Base-by-base conservation (phyloP, 2,113 vertebrate genomes). In the Gadus macrocephalus region DNA sequence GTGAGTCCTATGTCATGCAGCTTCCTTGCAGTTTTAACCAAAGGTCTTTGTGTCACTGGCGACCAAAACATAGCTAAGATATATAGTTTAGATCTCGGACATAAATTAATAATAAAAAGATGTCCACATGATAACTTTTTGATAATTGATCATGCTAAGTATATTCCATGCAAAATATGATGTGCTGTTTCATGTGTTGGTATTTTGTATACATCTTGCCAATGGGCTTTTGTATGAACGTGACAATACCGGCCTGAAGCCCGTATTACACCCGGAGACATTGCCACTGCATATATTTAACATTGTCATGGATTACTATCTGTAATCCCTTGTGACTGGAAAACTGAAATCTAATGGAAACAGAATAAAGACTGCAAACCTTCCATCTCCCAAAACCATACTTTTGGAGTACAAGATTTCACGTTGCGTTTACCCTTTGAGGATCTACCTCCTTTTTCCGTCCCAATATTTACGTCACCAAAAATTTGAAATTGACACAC, bases 171-270 rank as follows among this genome's bases (percentile, higher is more conserved):
- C 9, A 63, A 53, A 68, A 28, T 74, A 67, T 42, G 17, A 59
- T 74, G n/a, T 19, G 71, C 65, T n/a, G 75, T 15, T 28, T 60
- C 75, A 67, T 68, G 64, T 56, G 56, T 72, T 81, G 63, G 63
- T 74, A 62, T 75, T 73, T 77, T 84, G 58, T 87, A 75, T 86
- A 77, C 73, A 64, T 71, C 69, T 58, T 58, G 72, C 27, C 49
- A 77, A 81, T 83, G 85, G 78, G 74, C 81, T 72, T 81, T 87
- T 90, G 87, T 89, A 86, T 81, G 86, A 90, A 89, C 86, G 86
- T 90, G 87, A 89, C 89, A 90, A 90, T 87, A 90, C 89, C 77
- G 86, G 89, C 87, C 89, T 89, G 79, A 87, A 76, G 78, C 82
- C 76, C 81, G 69, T 74, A 73, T 53, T 31, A 72, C 82, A 77